Conservation (phyloP, 2,888 invertebrate species). For the Pseudoips prasinana region DNA sequence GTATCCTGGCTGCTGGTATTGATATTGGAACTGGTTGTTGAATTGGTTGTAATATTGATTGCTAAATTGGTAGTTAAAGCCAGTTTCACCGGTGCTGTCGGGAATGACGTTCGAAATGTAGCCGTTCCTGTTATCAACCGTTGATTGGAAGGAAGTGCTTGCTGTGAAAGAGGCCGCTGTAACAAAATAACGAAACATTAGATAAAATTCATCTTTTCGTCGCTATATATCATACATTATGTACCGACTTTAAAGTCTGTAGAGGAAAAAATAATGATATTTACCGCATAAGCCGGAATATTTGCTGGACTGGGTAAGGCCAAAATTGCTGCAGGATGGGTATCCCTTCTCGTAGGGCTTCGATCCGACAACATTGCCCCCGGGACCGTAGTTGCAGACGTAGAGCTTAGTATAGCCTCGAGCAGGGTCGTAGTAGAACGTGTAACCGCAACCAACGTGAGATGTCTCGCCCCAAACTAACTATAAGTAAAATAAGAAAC, state of each 20-base stretch:
- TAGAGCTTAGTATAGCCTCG: conserved; percentile 91
- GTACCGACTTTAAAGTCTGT: background rate
- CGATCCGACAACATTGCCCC: conserved; percentile 89
- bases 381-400: conserved; percentile 93
- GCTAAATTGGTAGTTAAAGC: conserved; percentile 65
- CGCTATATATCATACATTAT: no score
- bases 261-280: conserved; percentile 48
- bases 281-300: conserved; percentile 91
- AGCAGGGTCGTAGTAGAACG: conserved; percentile 88
- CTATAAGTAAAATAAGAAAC: conserved; percentile 73
- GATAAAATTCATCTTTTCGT: background rate
- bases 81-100: conserved; percentile 72
- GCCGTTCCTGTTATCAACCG: conserved; percentile 66
- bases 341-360: conserved; percentile 89
- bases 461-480: conserved; percentile 94
- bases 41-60: conserved; percentile 65
- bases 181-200: conserved; percentile 38
- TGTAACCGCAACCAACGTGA: conserved; percentile 92
- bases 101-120: conserved; percentile 80
- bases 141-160: conserved; percentile 63
- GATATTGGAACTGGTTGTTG: conserved; percentile 63
- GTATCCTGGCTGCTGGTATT: conserved; percentile 40
- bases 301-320: conserved; percentile 86
- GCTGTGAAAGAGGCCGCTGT: conserved; percentile 68
- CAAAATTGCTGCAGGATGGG: conserved; percentile 87